Evolutionary conservation across 1,140 invertebrate genomes (phyloP).

Genomic region (Asobara japonica): DNA sequence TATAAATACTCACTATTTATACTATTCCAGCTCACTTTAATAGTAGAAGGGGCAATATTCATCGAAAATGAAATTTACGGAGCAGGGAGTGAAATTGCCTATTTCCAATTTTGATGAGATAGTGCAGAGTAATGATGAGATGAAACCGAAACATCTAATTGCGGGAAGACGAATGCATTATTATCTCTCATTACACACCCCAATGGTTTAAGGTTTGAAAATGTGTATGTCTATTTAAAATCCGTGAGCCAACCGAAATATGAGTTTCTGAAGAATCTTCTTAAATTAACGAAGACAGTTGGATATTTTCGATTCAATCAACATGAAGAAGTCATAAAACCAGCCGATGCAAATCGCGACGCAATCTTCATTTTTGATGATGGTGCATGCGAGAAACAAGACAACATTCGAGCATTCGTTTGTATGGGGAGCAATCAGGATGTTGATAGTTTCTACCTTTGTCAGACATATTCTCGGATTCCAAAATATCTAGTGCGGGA

Average conservation of each 20-base stretch:
- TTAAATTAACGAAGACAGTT: conserved; percentile 19
- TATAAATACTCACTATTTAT: too few species aligned
- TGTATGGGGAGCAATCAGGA: neutral
- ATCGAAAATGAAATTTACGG: neutral
- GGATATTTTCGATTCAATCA: conserved; percentile 28
- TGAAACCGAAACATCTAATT: conserved; percentile 26
- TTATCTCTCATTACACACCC: conserved; percentile 28
- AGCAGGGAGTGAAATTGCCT: neutral
- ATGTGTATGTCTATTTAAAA: conserved; percentile 41
- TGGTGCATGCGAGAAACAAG: too few species aligned
- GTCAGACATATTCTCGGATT: conserved; percentile 12
- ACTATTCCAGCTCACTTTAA: neutral
- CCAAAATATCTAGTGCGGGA: conserved; percentile 34
- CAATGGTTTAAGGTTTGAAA: conserved; percentile 40
- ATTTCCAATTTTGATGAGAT: neutral
- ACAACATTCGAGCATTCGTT: too few species aligned
- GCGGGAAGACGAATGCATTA: conserved; percentile 44
- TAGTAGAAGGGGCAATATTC: too few species aligned
- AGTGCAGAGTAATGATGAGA: neutral
- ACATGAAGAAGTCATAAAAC: too few species aligned
- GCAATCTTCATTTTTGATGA: too few species aligned
- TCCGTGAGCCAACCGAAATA: conserved; percentile 40
- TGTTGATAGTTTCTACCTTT: neutral
- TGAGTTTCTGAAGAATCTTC: conserved; percentile 34
- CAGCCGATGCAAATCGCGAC: too few species aligned